These are phyloP conservation scores for Leptonema lineaticorne DNA, from an alignment of 1,140 invertebrate species.

Conservation along the genomic window DNA sequence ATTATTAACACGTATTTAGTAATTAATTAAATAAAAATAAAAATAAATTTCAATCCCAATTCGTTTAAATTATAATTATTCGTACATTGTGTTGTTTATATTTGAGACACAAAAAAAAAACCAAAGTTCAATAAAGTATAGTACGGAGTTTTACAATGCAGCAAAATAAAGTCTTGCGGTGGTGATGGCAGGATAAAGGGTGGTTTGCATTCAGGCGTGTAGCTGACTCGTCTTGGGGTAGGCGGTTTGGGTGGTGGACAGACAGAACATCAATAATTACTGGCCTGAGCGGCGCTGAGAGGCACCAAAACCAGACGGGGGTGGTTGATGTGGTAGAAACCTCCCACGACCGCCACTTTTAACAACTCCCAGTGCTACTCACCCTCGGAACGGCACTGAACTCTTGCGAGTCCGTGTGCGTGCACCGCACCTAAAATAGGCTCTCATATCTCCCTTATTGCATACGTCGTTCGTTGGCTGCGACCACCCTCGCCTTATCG, in stretches of 20 bases:
- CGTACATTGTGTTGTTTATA: too few species aligned
- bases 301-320: conserved; percentile 33
- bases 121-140: too few species aligned
- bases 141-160: conserved; percentile 15
- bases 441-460: background rate
- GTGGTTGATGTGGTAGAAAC: too few species aligned
- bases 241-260: conserved; percentile 32
- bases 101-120: too few species aligned
- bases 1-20: too few species aligned
- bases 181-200: conserved; percentile 3
- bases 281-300: conserved; percentile 38
- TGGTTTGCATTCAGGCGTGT: background rate
- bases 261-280: conserved; percentile 43
- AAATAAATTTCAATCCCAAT: too few species aligned
- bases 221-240: conserved; percentile 25
- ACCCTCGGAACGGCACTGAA: background rate
- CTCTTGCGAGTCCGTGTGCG: conserved; percentile 26
- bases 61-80: too few species aligned
- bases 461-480: too few species aligned
- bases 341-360: background rate
- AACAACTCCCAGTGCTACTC: background rate
- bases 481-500: background rate
- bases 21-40: too few species aligned
- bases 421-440: conserved; percentile 25
- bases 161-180: conserved; percentile 23